Percentiles rank a stretch among this genome's conserved stretches.
These are phyloP conservation scores for Diphyllodes magnificus DNA, from an alignment of 2,113 vertebrate genomes.

Conservation along the genomic window DNA sequence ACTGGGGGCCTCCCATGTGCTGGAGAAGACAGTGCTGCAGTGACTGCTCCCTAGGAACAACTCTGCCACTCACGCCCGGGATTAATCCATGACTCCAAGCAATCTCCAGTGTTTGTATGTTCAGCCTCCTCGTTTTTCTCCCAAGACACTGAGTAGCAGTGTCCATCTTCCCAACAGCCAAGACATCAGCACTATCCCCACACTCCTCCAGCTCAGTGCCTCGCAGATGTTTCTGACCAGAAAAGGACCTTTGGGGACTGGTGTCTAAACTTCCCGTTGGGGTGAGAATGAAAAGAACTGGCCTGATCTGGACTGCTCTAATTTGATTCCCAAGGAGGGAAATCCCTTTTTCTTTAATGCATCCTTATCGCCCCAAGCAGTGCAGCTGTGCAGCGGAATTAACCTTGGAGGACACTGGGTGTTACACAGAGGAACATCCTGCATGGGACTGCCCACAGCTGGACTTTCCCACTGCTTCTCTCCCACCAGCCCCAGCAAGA, in stretches of 20 bases:
- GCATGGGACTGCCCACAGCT: slow-evolving; percentile 7
- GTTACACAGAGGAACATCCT: slow-evolving; percentile 24
- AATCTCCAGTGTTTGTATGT: not conserved
- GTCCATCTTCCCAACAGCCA: not conserved
- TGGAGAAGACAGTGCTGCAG: not conserved
- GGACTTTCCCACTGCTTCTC: slow-evolving; percentile 53
- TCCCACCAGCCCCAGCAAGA: not conserved
- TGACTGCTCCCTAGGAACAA: not conserved
- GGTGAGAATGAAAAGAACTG: slow-evolving; percentile 29
- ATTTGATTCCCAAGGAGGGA: slow-evolving; percentile 50
- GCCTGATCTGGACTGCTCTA: slow-evolving; percentile 26
- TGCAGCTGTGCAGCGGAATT: slow-evolving; percentile 67
- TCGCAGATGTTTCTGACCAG: slow-evolving; percentile 19
- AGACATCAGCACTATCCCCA: not conserved
- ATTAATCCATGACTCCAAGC: not conserved
- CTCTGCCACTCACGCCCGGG: not conserved
- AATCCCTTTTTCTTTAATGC: slow-evolving; percentile 47
- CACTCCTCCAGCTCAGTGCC: not conserved
- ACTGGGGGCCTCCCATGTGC: not conserved
- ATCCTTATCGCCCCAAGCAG: slow-evolving; percentile 18
- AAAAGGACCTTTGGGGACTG: not conserved
- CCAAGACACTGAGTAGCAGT: not conserved
- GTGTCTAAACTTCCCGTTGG: slow-evolving; percentile 17
- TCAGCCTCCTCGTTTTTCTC: not conserved
- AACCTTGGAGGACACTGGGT: slow-evolving; percentile 30